Base-by-base conservation (phyloP, 2,113 vertebrate species). In the Cairina moschata region DNA sequence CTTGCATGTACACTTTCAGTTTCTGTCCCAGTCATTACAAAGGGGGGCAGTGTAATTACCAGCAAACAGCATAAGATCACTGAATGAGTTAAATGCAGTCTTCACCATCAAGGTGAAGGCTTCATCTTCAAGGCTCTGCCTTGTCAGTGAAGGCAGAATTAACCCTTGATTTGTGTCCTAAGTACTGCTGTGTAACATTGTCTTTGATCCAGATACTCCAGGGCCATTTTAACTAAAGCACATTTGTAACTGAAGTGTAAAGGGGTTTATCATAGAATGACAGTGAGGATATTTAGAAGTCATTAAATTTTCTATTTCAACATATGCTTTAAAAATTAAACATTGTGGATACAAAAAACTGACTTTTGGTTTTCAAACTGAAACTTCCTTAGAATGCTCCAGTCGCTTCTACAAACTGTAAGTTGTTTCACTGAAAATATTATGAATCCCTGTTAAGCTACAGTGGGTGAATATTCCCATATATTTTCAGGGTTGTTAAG, bases 61-160 rank as follows among this genome's bases (percentile, higher is more conserved):
- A 40, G 14, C 0, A 0, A 42, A 1, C 13, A 63, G 8, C 18
- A 21, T 1, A 17, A 80, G 48, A 31, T 25, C 48, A 40, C 23
- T 15, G 20, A 18, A 32, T 2, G 84, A 83, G 29, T 48, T 38
- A 58, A 90, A 63, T 2, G 9, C 12, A 25, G 1, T 31, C 8
- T 69, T 50, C 72, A 81, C 28, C 54, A 72, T 78, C 4, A 4
- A 52, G 42, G 26, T 48, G 46, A 48, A 48, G 46, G 21, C 9
- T 69, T 50, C 72, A 81, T 25, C 54, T 78, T 78, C 4, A 5
- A 52, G 42, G 26, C 34, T 93, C 76, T 90, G 44, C 26, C 74
- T 83, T 12, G 6, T 7, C 67, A 54, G 12, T 40, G 18, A 38
- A 68, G 25, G 54, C 58, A 58, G 46, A 75, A 68, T 46, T 76